Percentiles rank a stretch among this genome's conserved stretches.
phyloP scores from a whole-genome alignment of 2,113 vertebrate genomes.

The Scytalopus superciliaris region DNA sequence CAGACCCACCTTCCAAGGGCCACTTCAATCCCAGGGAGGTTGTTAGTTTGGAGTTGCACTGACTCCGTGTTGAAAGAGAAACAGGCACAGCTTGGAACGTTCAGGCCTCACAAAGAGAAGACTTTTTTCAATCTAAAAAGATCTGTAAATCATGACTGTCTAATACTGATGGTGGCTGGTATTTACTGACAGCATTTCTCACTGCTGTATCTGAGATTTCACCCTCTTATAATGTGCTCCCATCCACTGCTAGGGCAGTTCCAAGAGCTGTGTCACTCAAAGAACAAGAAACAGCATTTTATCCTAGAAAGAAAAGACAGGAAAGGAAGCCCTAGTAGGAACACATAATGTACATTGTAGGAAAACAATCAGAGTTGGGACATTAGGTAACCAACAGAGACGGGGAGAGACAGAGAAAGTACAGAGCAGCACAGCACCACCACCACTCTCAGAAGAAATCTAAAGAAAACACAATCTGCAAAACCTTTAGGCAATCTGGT shows the following conservation, averaged over 20 bases:
- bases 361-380: not conserved
- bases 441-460: not conserved
- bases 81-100: not conserved
- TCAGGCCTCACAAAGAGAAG: not conserved
- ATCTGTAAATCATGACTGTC: not conserved
- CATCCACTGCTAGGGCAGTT: not conserved
- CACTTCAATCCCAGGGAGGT: not conserved
- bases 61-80: not conserved
- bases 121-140: not conserved
- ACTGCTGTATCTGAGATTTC: not conserved
- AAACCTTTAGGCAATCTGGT: not conserved
- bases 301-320: not conserved
- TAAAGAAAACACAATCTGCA: not conserved
- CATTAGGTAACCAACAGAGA: not conserved
- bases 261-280: not conserved
- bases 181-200: not conserved
- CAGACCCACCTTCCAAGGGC: not conserved
- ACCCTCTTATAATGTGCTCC: not conserved
- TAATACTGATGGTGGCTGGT: not conserved
- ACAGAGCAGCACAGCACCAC: not conserved
- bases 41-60: not conserved
- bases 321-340: not conserved
- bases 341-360: not conserved
- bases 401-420: no score
- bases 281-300: not conserved